These are phyloP conservation scores for Phrynosoma blainvillii DNA, from an alignment of 2,113 vertebrate species.

Conservation along the genomic window DNA sequence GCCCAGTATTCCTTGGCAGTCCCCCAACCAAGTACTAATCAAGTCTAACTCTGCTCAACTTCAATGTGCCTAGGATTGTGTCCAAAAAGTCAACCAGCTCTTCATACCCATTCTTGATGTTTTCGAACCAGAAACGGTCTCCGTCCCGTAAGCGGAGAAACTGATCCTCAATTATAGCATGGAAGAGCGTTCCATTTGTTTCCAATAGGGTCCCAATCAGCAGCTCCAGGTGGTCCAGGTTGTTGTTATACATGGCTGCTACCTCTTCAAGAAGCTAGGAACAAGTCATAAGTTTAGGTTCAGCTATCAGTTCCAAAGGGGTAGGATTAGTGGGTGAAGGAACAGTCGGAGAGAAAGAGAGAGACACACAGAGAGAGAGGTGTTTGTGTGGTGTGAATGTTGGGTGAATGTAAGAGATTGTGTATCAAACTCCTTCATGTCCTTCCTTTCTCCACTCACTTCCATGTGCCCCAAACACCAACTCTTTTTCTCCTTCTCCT, in stretches of 20 bases:
- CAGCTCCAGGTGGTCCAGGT: constrained; percentile 83
- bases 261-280: constrained; percentile 73
- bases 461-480: no score
- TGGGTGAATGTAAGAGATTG: no score
- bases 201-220: constrained; percentile 89
- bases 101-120: constrained; percentile 87
- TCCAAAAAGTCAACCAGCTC: background rate
- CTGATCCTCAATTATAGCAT: constrained; percentile 85
- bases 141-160: constrained; percentile 90
- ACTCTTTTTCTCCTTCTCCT: background rate
- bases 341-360: no score
- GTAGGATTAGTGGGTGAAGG: background rate
- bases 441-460: no score
- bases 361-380: no score
- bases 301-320: background rate
- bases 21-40: no score
- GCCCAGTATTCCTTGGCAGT: no score
- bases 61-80: background rate
- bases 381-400: no score
- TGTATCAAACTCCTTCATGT: no score
- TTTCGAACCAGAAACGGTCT: constrained; percentile 98
- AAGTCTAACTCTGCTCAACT: no score
- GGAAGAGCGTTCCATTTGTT: constrained; percentile 77
- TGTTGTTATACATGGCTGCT: constrained; percentile 73
- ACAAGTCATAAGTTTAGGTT: background rate